A percentile compares a stretch with the other conserved stretches of the same genome.
Evolutionary conservation across 2,888 invertebrate species (phyloP).

Genomic region (Acrocera orbiculus): DNA sequence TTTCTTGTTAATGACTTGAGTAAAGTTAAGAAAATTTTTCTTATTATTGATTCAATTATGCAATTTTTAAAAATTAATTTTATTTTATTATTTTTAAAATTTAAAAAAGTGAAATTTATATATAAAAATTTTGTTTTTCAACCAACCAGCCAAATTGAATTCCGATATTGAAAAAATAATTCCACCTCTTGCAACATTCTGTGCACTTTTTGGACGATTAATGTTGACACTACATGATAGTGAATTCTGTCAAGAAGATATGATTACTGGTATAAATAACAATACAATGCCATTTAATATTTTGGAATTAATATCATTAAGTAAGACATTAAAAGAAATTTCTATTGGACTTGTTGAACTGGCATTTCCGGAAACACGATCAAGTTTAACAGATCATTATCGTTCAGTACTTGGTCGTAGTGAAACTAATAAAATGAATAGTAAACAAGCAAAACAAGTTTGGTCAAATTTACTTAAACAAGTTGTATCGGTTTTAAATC

Average conservation of each 20-base stretch:
- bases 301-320: constrained; percentile 51
- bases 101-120: not conserved
- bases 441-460: constrained; percentile 37
- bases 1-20: too few species aligned
- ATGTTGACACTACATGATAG: constrained; percentile 72
- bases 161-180: constrained; percentile 44
- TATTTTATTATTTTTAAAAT: not conserved
- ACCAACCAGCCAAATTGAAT: constrained; percentile 39
- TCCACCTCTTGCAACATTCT: constrained; percentile 67
- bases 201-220: constrained; percentile 60
- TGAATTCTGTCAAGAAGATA: constrained; percentile 50
- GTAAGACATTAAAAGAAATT: constrained; percentile 56
- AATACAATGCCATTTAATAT: constrained; percentile 46
- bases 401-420: constrained; percentile 28
- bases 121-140: too few species aligned
- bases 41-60: too few species aligned
- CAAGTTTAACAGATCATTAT: constrained; percentile 45
- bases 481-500: constrained; percentile 52
- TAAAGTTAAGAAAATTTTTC: too few species aligned
- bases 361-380: constrained; percentile 64
- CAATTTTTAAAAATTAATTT: not conserved
- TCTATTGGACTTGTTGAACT: constrained; percentile 72
- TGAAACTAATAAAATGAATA: constrained; percentile 24
- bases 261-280: constrained; percentile 4
- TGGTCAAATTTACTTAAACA: constrained; percentile 66